These are phyloP conservation scores for Shinisaurus crocodilurus DNA, from an alignment of 2,113 vertebrate species.

Conservation along the genomic window DNA sequence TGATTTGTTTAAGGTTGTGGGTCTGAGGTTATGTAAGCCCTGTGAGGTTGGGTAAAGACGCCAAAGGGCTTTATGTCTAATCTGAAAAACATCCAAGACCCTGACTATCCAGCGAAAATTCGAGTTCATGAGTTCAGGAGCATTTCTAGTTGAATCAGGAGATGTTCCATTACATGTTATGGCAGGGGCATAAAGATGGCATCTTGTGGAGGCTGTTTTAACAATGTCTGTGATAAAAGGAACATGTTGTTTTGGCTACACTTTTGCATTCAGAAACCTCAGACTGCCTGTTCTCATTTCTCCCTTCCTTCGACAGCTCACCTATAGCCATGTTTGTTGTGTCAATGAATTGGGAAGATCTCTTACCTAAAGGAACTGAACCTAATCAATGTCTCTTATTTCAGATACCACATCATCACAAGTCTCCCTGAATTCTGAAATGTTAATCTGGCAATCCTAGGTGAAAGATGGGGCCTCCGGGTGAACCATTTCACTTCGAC, in stretches of 20 bases:
- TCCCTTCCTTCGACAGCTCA: neutral
- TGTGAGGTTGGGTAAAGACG: neutral
- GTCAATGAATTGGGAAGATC: neutral
- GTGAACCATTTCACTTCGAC: constrained; percentile 32
- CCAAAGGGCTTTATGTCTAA: neutral
- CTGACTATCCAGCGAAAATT: neutral
- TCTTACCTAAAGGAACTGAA: neutral
- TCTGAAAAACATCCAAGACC: neutral
- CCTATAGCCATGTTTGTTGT: neutral
- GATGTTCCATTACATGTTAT: neutral
- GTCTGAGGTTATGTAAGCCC: neutral
- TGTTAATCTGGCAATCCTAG: neutral
- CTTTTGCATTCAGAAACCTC: neutral
- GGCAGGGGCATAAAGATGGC: neutral
- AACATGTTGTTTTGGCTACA: neutral
- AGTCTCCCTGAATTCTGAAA: neutral
- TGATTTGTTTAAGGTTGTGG: neutral
- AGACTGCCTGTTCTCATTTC: neutral
- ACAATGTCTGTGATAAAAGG: neutral
- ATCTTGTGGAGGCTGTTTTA: neutral
- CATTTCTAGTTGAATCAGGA: no score
- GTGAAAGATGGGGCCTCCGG: constrained; percentile 24
- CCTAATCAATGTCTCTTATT: neutral
- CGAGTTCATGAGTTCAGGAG: neutral
- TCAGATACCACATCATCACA: neutral